Base-by-base conservation (phyloP, 2,113 vertebrate species). In the Struthio camelus region DNA sequence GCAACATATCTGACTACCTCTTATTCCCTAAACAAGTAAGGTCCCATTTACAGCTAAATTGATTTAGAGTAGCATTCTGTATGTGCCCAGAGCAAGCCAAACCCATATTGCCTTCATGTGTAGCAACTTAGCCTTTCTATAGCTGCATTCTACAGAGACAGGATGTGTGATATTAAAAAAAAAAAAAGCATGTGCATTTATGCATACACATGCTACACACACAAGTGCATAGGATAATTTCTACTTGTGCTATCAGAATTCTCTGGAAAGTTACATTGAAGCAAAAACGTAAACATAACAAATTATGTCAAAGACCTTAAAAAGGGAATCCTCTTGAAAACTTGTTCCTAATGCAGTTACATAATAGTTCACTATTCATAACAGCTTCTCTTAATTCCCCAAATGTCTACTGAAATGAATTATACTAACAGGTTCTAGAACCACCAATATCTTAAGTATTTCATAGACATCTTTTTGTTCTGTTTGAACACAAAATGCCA, bases 381-480 rank as follows among this genome's bases (percentile, higher is more conserved):
- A 67, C 30, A 78, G n/a, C 88, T 87, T 90, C 79, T 85, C 85
- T 28, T 62, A 87, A 96, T 67, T 94, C 46, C 58, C 59, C 50
- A 92, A 92, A 94, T 38, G 54, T 50, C 85, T 69, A 17, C 38
- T 66, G 87, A 93, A 96, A 90, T 90, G 40, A 66, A 51, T 62
- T 75, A 42, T 40, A 85, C 79, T 95, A 91, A 96, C 28, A 93
- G 36, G 85, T 93, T 95, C 94, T 94, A 85, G 92, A 93, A 32
- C 36, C 75, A 82, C 73, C 82, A 85, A 62, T 91, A 89, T 54
- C 69, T 83, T 83, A 90, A 85, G 67, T 56, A 80, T 83, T 82
- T 93, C 71, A 93, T 27, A 85, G 71, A 72, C 9, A 65, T 76
- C 72, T 96, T 78, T 85, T 71, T 84, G 69, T 19, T 84, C 51